Evolutionary conservation across 2,113 vertebrate genomes (phyloP).

Genomic region (Trochalopteron elliotii): DNA sequence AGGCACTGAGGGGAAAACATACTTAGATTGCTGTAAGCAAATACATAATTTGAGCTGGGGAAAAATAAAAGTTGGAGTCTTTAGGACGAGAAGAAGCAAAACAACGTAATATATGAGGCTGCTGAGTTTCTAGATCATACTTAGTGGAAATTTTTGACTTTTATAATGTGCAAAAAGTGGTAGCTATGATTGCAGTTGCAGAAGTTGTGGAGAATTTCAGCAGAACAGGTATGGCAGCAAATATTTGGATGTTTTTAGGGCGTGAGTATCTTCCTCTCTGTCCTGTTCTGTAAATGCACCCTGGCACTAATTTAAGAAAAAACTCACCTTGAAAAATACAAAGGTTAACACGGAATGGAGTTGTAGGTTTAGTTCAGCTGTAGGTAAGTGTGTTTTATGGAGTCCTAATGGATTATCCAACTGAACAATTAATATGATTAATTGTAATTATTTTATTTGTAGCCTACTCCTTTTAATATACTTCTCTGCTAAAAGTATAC

Average conservation of each 20-base stretch:
- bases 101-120: neutral
- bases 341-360: constrained; percentile 20
- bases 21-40: neutral
- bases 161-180: neutral
- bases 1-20: neutral
- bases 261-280: neutral
- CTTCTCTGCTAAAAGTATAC: constrained; percentile 40
- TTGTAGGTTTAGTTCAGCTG: constrained; percentile 26
- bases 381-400: constrained; percentile 39
- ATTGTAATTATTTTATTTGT: constrained; percentile 59
- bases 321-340: constrained; percentile 55
- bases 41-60: neutral
- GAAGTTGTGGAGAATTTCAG: neutral
- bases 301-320: neutral
- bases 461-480: constrained; percentile 16
- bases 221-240: neutral
- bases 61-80: neutral
- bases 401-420: constrained; percentile 20
- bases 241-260: neutral
- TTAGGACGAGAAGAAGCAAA: neutral
- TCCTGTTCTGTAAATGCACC: neutral
- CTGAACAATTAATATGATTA: constrained; percentile 37
- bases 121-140: neutral
- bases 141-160: neutral
- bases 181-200: neutral